Evolutionary conservation across 1,140 invertebrate genomes (phyloP).

Genomic region (Ericerus pela): DNA sequence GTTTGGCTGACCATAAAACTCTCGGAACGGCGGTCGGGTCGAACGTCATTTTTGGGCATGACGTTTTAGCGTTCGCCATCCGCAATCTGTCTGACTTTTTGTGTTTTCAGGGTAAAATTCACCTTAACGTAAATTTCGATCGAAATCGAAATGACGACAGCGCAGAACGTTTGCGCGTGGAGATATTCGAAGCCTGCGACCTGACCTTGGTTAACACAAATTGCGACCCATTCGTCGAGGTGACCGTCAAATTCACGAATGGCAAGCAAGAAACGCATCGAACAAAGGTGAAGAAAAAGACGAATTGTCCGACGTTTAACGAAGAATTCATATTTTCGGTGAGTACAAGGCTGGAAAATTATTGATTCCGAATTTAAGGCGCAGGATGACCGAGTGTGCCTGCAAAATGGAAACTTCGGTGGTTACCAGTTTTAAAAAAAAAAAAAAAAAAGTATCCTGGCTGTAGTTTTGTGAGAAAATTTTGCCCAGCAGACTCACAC

Average conservation of each 20-base stretch:
- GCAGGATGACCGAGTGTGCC: too few relatives aligned
- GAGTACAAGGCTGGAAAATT: constrained; percentile 23
- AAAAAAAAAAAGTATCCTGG: too few relatives aligned
- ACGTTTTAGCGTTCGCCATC: too few relatives aligned
- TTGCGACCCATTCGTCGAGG: constrained; percentile 76
- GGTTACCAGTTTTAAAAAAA: too few relatives aligned
- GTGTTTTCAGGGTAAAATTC: constrained; percentile 38
- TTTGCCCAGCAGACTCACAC: too few relatives aligned
- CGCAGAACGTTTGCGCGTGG: constrained; percentile 27
- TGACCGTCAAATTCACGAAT: constrained; percentile 63
- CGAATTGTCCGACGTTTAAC: constrained; percentile 71
- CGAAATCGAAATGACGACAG: constrained; percentile 23
- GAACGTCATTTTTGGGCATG: too few relatives aligned
- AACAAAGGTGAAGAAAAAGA: constrained; percentile 78
- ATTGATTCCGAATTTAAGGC: too few relatives aligned
- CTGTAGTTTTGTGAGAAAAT: too few relatives aligned
- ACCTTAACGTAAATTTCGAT: constrained; percentile 49
- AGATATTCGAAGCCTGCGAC: constrained; percentile 70
- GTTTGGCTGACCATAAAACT: too few relatives aligned
- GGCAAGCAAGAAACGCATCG: constrained; percentile 63
- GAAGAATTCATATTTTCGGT: constrained; percentile 78
- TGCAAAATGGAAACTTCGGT: too few relatives aligned
- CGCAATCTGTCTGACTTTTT: too few relatives aligned
- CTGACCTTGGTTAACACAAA: constrained; percentile 74
- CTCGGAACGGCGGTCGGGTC: too few relatives aligned